phyloP scores from a whole-genome alignment of 2,113 vertebrate genomes.

The Lichenostomus cassidix region DNA sequence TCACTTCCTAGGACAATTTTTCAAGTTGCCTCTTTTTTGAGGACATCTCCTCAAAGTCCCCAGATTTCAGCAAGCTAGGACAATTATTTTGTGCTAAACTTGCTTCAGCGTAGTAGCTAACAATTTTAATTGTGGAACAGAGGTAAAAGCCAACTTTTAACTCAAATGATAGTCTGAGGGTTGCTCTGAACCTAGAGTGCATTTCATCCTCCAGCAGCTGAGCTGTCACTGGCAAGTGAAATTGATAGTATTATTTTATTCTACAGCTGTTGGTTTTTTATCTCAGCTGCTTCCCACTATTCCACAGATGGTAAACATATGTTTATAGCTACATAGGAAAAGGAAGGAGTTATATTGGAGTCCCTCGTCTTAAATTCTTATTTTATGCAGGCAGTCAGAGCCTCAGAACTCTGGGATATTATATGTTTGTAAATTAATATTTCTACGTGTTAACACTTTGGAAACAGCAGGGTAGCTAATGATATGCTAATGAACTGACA shows the following conservation, averaged over 20 bases:
- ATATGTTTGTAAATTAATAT: constrained; percentile 75
- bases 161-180: background rate
- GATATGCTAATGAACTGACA: constrained; percentile 78
- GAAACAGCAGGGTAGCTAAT: constrained; percentile 75
- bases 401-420: constrained; percentile 56
- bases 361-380: constrained; percentile 37
- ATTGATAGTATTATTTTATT: constrained; percentile 73
- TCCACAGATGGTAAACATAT: constrained; percentile 82
- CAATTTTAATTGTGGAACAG: background rate
- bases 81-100: background rate
- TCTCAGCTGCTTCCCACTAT: constrained; percentile 74
- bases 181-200: constrained; percentile 34
- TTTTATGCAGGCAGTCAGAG: constrained; percentile 62
- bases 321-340: constrained; percentile 66
- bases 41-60: background rate
- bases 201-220: constrained; percentile 44
- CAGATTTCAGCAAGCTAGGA: background rate
- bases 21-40: background rate
- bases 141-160: background rate
- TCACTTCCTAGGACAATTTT: background rate
- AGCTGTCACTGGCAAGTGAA: constrained; percentile 66
- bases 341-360: constrained; percentile 43
- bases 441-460: constrained; percentile 70
- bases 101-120: background rate
- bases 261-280: constrained; percentile 75